Evolutionary conservation across 2,888 invertebrate species (phyloP), one percentile per base, ranked within the genome.

Genomic region (Caenorhabditis sp.): DNA sequence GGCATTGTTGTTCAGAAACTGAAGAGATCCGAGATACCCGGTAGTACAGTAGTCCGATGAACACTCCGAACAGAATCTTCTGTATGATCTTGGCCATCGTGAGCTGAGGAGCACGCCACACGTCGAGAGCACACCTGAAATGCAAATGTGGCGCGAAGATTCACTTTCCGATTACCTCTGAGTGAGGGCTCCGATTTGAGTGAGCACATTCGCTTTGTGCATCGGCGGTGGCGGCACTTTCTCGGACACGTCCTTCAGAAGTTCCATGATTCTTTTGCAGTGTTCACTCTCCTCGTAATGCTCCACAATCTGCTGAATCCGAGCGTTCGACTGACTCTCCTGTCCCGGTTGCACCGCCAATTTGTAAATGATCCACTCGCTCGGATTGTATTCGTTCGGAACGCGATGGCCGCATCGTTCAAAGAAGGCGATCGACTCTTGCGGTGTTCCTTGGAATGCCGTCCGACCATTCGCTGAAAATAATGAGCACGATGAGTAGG

Each of bases 381-480:
- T 95, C 2, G 96, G 95, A 89, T 96, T 96, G 90, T 94, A 95
- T 89, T 95, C 95, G 3, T 92, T 92, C 0, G 96, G 96, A 89
- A 90, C 90, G 1, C 83, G 83, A 59, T 88, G 81, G n/a, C 89
- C 89, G 81, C 81, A 78, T 5, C 70, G 35, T 13, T 72, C 72
- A 53, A 87, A 82, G 70, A 85, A 78, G 1, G 30, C 32, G 7
- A 78, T 70, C 11, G 78, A 73, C 39, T 78, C 70, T 20, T 56
- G 50, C 2, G 78, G 78, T 1, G 68, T 74, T 24, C 78, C 78
- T 27, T 95, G 88, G 84, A 89, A 92, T 0, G 95, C 95, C 0
- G 94, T 93, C 79, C 94, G 91, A 0, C 96, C 96, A 88, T 95
- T 95, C 0, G 95, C 73, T 70, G 53, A 35, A 35, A 35, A 13